These are phyloP conservation scores for Gymnarchus niloticus DNA, from an alignment of 2,113 vertebrate species.

Conservation along the genomic window DNA sequence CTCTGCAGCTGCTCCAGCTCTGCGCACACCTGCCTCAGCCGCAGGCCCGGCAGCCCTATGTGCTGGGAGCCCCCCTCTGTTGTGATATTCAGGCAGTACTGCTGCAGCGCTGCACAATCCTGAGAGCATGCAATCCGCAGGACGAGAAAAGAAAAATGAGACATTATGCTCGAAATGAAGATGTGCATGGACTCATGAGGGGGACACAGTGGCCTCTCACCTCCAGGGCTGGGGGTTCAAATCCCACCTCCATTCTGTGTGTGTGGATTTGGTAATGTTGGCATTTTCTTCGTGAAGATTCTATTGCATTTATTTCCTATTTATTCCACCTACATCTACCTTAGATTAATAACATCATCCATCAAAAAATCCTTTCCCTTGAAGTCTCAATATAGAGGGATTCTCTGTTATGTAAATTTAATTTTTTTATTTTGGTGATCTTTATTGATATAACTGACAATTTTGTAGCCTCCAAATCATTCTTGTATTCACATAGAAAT, in stretches of 20 bases:
- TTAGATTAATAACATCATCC: neutral
- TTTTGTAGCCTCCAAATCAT: neutral
- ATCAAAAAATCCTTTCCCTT: neutral
- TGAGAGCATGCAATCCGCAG: conserved; percentile 18
- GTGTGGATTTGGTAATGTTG: too few relatives aligned
- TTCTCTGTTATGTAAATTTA: neutral
- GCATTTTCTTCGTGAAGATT: neutral
- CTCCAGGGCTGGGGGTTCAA: neutral
- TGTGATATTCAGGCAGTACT: conserved; percentile 39
- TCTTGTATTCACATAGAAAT: neutral
- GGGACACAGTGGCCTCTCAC: too few relatives aligned
- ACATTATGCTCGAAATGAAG: neutral
- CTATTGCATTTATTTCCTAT: neutral
- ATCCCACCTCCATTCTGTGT: too few relatives aligned
- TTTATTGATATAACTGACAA: neutral
- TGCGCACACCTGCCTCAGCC: conserved; percentile 50
- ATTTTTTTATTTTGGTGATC: neutral
- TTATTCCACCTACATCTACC: neutral
- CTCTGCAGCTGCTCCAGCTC: conserved; percentile 50
- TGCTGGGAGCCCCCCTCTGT: conserved; percentile 44
- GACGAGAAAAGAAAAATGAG: neutral
- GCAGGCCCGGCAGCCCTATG: conserved; percentile 43
- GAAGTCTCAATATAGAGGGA: neutral
- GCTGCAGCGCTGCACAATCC: conserved; percentile 46
- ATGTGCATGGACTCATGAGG: too few relatives aligned